Percentiles rank a stretch among this genome's conserved stretches.
These are phyloP conservation scores for Eciton burchellii DNA, from an alignment of 1,140 invertebrate genomes.

Conservation along the genomic window DNA sequence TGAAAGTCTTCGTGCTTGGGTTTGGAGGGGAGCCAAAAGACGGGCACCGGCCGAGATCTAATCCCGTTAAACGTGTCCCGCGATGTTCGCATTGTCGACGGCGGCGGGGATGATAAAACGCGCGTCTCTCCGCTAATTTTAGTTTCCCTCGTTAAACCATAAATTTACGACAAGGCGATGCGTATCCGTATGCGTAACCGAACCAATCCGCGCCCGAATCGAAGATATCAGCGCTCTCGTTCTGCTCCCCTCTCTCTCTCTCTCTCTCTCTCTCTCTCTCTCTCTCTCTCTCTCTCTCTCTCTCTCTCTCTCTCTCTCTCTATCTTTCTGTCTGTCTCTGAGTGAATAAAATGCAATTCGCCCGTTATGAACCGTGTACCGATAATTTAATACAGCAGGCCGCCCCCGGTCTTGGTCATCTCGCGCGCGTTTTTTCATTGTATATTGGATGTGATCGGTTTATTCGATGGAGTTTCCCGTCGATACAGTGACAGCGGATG, in stretches of 20 bases:
- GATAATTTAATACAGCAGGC: constrained; percentile 25
- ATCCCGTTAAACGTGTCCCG: constrained; percentile 54
- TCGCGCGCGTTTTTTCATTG: neutral
- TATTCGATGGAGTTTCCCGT: constrained; percentile 15
- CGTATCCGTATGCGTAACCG: too few species aligned
- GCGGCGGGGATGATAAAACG: constrained; percentile 2
- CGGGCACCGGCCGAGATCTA: constrained; percentile 16
- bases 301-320: neutral
- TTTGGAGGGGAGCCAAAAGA: constrained; percentile 66
- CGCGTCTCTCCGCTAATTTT: constrained; percentile 44
- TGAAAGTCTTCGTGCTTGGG: constrained; percentile 64
- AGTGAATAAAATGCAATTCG: constrained; percentile 5
- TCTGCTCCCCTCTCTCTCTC: too few species aligned
- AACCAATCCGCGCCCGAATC: too few species aligned
- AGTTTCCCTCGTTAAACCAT: constrained; percentile 52
- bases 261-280: too few species aligned
- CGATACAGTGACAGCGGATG: neutral
- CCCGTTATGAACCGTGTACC: constrained; percentile 17
- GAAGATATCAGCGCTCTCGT: too few species aligned
- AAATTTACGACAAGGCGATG: constrained; percentile 36
- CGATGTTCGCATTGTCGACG: constrained; percentile 45
- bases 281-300: too few species aligned
- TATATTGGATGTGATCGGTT: constrained; percentile 23
- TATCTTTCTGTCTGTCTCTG: neutral
- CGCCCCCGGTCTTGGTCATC: neutral